Percentiles rank a stretch among this genome's conserved stretches.
These are phyloP conservation scores for Camelus bactrianus DNA, from an alignment of 2,113 vertebrate genomes.

Conservation along the genomic window DNA sequence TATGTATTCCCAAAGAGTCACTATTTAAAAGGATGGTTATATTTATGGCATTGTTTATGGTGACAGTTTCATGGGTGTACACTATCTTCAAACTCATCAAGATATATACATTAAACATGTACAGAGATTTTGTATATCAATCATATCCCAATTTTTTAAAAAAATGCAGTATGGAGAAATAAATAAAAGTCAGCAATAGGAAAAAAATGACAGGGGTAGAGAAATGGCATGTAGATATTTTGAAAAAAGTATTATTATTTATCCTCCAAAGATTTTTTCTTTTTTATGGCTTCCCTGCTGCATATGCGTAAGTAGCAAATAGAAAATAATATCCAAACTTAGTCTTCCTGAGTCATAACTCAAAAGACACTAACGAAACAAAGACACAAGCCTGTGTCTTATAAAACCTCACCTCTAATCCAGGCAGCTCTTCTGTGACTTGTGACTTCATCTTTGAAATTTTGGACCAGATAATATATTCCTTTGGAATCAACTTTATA, in stretches of 20 bases:
- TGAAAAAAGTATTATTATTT: background rate
- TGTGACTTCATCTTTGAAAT: background rate
- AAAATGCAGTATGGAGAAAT: background rate
- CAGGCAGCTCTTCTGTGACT: background rate
- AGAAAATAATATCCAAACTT: slow-evolving; percentile 28
- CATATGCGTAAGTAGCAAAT: background rate
- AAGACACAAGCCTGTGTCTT: background rate
- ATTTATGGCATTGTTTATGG: background rate
- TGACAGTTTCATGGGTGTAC: background rate
- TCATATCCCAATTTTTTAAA: background rate
- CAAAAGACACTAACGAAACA: background rate
- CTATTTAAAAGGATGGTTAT: background rate
- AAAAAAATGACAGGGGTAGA: background rate
- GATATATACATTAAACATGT: background rate
- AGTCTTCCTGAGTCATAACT: slow-evolving; percentile 19
- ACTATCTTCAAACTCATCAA: background rate
- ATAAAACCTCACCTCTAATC: background rate
- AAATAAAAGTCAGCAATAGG: background rate
- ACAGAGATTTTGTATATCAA: background rate
- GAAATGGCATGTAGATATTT: background rate
- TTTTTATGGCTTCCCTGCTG: background rate
- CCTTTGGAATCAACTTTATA: background rate
- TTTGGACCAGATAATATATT: background rate
- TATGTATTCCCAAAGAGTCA: background rate
- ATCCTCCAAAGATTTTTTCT: background rate